phyloP scores from a whole-genome alignment of 2,797 vertebrate species.

The Hyperoplus immaculatus region DNA sequence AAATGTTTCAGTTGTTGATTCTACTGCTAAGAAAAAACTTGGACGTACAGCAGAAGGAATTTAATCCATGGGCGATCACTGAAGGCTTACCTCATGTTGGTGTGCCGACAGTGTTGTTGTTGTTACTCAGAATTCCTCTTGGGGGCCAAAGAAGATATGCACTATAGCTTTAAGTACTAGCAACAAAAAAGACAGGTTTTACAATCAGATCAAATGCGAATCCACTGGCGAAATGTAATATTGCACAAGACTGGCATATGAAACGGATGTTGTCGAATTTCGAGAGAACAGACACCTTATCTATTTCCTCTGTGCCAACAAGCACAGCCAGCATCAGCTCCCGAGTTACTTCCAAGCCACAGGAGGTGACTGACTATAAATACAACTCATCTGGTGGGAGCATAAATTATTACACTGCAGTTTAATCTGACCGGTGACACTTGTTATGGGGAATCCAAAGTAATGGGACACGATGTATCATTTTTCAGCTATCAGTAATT shows the following conservation, averaged over 20 bases:
- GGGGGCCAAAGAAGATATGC: no score
- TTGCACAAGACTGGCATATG: conserved; percentile 43
- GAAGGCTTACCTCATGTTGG: no score
- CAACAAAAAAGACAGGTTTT: not conserved
- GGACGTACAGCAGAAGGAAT: no score
- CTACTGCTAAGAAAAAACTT: no score
- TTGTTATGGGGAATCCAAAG: conserved; percentile 9
- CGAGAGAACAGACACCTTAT: conserved; percentile 65
- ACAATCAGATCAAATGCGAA: conserved; percentile 30
- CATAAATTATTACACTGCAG: conserved; percentile 23
- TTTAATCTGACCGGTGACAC: conserved; percentile 24
- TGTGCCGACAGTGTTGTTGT: no score
- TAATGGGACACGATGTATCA: conserved; percentile 33
- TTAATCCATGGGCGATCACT: no score
- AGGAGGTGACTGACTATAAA: conserved; percentile 50
- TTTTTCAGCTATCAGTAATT: conserved; percentile 16
- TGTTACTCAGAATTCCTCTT: no score
- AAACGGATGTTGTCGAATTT: conserved; percentile 66
- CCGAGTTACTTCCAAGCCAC: conserved; percentile 39
- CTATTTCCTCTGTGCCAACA: conserved; percentile 55
- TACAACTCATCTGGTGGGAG: conserved; percentile 34
- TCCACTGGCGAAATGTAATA: conserved; percentile 32
- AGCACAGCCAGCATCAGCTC: conserved; percentile 37
- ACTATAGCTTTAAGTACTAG: conserved; percentile 30
- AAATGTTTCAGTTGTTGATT: no score